Conservation (phyloP, 2,797 vertebrate genomes). For the Acanthurus leucopareius region DNA sequence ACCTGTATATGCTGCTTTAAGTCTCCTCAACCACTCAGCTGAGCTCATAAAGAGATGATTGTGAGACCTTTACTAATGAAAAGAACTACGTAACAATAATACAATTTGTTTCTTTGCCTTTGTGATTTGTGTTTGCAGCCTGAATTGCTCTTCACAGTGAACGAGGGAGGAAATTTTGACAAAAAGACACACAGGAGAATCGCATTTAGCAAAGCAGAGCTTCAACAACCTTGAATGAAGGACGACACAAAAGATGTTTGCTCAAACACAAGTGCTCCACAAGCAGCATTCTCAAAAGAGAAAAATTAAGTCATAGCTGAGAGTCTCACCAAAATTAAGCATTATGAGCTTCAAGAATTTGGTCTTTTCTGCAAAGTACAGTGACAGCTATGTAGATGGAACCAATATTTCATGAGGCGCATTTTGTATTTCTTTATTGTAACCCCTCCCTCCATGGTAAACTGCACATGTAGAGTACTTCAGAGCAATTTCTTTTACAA, state of each 20-base stretch:
- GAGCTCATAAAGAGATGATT: neutral
- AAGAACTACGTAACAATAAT: neutral
- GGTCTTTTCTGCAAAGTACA: neutral
- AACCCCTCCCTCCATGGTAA: neutral
- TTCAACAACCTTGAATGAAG: neutral
- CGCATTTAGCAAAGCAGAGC: neutral
- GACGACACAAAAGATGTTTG: neutral
- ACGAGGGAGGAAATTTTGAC: neutral
- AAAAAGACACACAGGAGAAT: slow-evolving; percentile 8
- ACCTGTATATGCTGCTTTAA: neutral
- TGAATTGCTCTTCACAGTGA: neutral
- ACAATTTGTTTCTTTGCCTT: neutral
- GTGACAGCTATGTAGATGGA: neutral
- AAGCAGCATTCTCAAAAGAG: neutral
- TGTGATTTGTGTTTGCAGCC: slow-evolving; percentile 6
- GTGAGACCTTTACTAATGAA: neutral
- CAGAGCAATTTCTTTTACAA: slow-evolving; percentile 11
- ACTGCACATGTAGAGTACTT: neutral
- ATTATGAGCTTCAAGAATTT: neutral
- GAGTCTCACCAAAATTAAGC: neutral
- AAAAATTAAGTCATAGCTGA: neutral
- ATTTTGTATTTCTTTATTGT: neutral
- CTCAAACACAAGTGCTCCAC: neutral
- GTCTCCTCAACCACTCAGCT: neutral
- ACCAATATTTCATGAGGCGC: neutral